Conservation (phyloP, 2,113 vertebrate species). For the Fregetta grallaria region DNA sequence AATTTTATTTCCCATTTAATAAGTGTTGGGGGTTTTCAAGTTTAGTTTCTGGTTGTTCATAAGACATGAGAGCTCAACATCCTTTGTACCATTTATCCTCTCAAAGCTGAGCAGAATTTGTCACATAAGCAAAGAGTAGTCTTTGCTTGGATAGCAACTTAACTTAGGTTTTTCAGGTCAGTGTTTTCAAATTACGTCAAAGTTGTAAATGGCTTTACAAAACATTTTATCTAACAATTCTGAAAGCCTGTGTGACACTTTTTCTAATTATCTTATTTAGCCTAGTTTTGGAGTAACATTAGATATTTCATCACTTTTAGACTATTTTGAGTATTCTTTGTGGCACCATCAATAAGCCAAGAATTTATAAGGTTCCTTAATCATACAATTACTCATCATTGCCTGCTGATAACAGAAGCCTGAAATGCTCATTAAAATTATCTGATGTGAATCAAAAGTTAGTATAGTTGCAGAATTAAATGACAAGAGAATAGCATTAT, state of each 20-base stretch:
- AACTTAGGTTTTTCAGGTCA: not conserved
- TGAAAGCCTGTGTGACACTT: not conserved
- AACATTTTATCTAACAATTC: conserved; percentile 22
- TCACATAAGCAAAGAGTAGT: not conserved
- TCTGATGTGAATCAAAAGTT: conserved; percentile 72
- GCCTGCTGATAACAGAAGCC: conserved; percentile 71
- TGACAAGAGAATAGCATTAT: conserved; percentile 63
- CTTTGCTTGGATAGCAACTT: not conserved
- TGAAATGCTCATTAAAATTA: conserved; percentile 70
- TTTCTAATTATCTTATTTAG: conserved; percentile 69
- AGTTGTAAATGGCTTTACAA: conserved; percentile 42
- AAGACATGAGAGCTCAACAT: not conserved
- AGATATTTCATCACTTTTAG: conserved; percentile 57
- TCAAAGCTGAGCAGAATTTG: not conserved
- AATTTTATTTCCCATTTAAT: not conserved
- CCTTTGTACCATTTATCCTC: not conserved
- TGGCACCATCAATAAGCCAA: conserved; percentile 66
- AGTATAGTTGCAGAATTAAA: conserved; percentile 69
- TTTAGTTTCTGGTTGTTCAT: not conserved
- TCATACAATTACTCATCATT: conserved; percentile 75
- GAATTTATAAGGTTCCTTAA: conserved; percentile 72
- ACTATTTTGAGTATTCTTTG: conserved; percentile 59
- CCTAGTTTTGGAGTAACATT: conserved; percentile 52
- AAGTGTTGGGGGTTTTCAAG: not conserved
- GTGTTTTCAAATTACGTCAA: conserved; percentile 12